These are phyloP conservation scores for Lordiphosa clarofinis DNA, from an alignment of 1,140 invertebrate species.

Conservation along the genomic window DNA sequence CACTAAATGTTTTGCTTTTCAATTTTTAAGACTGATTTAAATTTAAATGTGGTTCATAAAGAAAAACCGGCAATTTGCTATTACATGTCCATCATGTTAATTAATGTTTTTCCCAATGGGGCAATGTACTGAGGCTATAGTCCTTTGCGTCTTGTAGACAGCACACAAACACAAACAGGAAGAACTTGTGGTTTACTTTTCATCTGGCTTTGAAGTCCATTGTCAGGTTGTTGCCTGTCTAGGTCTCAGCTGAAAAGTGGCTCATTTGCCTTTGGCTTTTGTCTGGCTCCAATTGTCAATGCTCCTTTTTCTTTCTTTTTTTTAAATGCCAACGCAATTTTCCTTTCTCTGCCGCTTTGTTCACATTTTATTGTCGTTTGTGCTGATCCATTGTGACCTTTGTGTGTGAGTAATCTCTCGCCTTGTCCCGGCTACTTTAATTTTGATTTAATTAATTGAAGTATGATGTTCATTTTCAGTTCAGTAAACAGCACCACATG, in stretches of 20 bases:
- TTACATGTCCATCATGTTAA: too few relatives aligned
- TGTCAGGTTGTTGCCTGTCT: constrained; percentile 74
- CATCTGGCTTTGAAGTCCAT: constrained; percentile 49
- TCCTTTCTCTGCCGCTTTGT: constrained; percentile 16
- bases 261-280: constrained; percentile 50
- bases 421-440: constrained; percentile 26
- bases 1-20: not conserved
- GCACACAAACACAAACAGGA: constrained; percentile 50
- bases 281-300: constrained; percentile 36
- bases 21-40: not conserved
- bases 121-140: constrained; percentile 38
- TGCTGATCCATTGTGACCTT: constrained; percentile 31
- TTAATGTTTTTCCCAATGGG: constrained; percentile 15
- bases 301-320: constrained; percentile 25
- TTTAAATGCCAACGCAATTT: constrained; percentile 12
- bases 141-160: constrained; percentile 16
- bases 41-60: too few relatives aligned
- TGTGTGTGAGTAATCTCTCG: constrained; percentile 19
- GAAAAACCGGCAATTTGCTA: too few relatives aligned
- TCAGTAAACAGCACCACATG: too few relatives aligned
- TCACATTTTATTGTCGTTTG: constrained; percentile 7
- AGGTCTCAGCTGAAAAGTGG: constrained; percentile 49
- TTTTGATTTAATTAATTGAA: constrained; percentile 64
- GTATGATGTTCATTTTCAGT: constrained; percentile 20
- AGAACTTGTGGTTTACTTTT: constrained; percentile 56